Conservation (phyloP, 2,113 vertebrate species). For the Acrocephalus arundinaceus region DNA sequence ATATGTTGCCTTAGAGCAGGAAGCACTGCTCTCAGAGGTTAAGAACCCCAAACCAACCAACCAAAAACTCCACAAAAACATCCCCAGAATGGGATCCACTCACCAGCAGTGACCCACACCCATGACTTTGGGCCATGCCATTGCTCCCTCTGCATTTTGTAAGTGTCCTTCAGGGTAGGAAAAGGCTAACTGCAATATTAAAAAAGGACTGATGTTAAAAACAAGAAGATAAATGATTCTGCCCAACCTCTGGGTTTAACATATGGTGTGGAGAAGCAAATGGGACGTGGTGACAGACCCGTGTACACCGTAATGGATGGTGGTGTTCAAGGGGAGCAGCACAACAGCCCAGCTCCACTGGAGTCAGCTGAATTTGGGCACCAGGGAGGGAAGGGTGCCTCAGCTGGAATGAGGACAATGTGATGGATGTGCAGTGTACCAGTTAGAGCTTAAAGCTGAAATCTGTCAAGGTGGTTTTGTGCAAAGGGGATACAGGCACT, state of each 20-base stretch:
- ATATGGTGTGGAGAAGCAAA: background rate
- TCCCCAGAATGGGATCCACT: background rate
- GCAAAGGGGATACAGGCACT: background rate
- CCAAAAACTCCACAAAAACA: background rate
- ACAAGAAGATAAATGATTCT: background rate
- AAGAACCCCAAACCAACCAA: background rate
- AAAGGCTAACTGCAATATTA: background rate
- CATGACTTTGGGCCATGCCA: background rate
- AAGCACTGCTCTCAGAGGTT: background rate
- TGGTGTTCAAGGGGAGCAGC: background rate
- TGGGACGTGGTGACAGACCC: background rate
- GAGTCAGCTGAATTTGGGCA: background rate
- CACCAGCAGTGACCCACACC: background rate
- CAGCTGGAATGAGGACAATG: fast-evolving
- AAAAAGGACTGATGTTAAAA: background rate
- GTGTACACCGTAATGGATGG: fast-evolving
- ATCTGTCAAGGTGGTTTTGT: background rate
- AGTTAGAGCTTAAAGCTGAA: background rate
- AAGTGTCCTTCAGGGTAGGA: background rate
- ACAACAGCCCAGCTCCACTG: background rate
- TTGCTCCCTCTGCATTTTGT: background rate
- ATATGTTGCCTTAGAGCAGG: background rate
- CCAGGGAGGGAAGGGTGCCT: background rate
- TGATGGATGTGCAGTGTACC: background rate
- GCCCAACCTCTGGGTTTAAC: background rate